These are phyloP conservation scores for Platyrinchus mystaceus DNA, from an alignment of 2,797 vertebrate species.

Conservation along the genomic window DNA sequence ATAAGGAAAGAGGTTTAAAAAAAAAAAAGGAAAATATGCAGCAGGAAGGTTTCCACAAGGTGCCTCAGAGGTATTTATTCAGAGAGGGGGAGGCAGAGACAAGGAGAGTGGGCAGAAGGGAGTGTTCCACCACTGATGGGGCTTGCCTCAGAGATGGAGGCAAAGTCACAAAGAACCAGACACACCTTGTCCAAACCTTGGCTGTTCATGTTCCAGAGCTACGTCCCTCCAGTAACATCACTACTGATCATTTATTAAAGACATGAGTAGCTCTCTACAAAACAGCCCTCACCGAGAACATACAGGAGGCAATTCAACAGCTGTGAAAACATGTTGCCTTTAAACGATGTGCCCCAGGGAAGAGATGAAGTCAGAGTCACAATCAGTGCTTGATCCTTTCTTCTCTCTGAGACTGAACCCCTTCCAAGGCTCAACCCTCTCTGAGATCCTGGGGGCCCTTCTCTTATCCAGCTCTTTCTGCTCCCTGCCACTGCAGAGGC, in stretches of 20 bases:
- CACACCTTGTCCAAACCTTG: neutral
- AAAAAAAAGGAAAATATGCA: neutral
- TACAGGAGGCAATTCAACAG: slow-evolving; percentile 5
- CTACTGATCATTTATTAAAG: neutral
- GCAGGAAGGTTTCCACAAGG: slow-evolving; percentile 17
- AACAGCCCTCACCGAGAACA: neutral
- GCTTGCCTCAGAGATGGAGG: neutral
- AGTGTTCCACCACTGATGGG: neutral
- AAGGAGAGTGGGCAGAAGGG: neutral
- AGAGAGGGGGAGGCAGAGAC: neutral
- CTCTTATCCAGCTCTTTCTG: neutral
- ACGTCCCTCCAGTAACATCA: neutral
- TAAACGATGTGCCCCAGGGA: neutral
- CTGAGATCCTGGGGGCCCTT: neutral
- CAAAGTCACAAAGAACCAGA: neutral
- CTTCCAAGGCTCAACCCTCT: neutral
- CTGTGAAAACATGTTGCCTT: neutral
- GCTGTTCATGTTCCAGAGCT: neutral
- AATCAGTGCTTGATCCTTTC: neutral
- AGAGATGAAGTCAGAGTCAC: slow-evolving; percentile 10
- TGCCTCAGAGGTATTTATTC: slow-evolving; percentile 32
- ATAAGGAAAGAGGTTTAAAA: slow-evolving; percentile 23
- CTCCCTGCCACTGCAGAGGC: neutral
- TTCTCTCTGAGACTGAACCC: neutral
- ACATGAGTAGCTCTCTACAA: neutral